Evolutionary conservation across 2,888 invertebrate genomes (phyloP).

Genomic region (Dinocampus coccinellae): DNA sequence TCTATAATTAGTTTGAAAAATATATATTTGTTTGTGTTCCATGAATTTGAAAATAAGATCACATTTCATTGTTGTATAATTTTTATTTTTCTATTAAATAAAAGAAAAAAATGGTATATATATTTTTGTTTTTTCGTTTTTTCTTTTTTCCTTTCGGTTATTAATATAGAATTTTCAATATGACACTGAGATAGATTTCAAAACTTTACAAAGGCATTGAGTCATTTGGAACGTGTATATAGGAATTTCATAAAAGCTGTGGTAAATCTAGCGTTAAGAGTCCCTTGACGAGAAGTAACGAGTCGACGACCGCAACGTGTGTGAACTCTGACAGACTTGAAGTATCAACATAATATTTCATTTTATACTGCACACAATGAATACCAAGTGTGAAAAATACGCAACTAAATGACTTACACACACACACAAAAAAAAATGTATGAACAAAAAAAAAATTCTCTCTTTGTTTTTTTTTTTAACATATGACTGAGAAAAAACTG

Average conservation of each 20-base stretch:
- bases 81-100: too few species aligned
- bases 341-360: neutral
- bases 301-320: conserved; percentile 17
- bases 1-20: neutral
- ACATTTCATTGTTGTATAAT: neutral
- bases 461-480: too few species aligned
- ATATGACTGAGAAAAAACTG: neutral
- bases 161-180: neutral
- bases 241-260: conserved; percentile 9
- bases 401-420: neutral
- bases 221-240: neutral
- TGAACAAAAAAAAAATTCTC: too few species aligned
- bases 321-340: neutral
- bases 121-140: too few species aligned
- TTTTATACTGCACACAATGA: neutral
- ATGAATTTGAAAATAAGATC: neutral
- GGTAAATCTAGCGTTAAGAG: conserved; percentile 42
- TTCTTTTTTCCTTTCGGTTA: neutral
- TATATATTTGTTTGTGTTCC: neutral
- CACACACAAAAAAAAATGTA: neutral
- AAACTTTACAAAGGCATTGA: neutral
- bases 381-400: neutral
- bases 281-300: conserved; percentile 40
- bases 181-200: neutral
- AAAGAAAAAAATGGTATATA: too few species aligned